Conservation (phyloP, 2,888 invertebrate genomes). For the Amblyjoppa proteus region DNA sequence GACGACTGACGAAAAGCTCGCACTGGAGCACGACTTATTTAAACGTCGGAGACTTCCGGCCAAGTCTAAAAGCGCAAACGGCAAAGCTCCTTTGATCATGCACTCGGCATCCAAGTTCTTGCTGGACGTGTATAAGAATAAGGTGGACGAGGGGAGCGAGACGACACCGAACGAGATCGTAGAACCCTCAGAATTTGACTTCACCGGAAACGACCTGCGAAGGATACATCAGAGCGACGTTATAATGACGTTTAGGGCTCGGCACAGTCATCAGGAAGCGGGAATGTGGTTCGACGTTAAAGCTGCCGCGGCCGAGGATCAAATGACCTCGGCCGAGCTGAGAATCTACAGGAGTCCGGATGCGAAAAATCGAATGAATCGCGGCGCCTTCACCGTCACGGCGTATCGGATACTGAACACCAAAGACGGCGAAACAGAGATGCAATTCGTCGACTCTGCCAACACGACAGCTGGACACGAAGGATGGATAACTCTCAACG, state of each 20-base stretch:
- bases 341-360: constrained; percentile 90
- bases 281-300: constrained; percentile 94
- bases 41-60: constrained; percentile 93
- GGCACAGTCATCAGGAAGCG: no score
- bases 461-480: constrained; percentile 90
- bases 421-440: constrained; percentile 88
- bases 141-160: constrained; percentile 87
- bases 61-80: neutral
- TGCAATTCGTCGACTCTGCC: constrained; percentile 89
- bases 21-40: constrained; percentile 89
- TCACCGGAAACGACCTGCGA: constrained; percentile 90
- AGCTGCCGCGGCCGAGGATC: constrained; percentile 92
- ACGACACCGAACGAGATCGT: constrained; percentile 80
- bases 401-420: constrained; percentile 88
- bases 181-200: constrained; percentile 86
- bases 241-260: constrained; percentile 91
- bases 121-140: constrained; percentile 92
- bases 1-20: constrained; percentile 86
- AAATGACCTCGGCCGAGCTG: constrained; percentile 93
- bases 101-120: constrained; percentile 94
- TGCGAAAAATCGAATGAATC: constrained; percentile 83
- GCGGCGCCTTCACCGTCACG: constrained; percentile 87
- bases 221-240: constrained; percentile 95
- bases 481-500: constrained; percentile 94
- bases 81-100: constrained; percentile 79